Evolutionary conservation across 2,888 invertebrate species (phyloP), one percentile per base, ranked within the genome.

Genomic region (Zaprionus lineosus): DNA sequence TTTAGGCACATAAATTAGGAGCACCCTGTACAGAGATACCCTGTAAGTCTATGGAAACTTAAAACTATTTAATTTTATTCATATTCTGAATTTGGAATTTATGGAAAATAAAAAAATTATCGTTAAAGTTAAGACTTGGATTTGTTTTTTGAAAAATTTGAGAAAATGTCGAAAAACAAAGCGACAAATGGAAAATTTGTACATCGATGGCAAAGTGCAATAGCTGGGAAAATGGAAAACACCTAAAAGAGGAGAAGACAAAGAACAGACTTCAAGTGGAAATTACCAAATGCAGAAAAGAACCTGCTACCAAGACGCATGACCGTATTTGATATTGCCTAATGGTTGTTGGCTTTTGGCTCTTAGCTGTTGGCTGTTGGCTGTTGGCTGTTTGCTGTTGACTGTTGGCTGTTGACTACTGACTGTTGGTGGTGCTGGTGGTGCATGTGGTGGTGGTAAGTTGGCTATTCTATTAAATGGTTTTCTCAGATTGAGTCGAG

Each of bases 241-340:
- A n/a, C n/a, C n/a, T n/a, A n/a, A n/a, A n/a, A n/a, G 43, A 19
- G 31, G 7, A 39, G 26, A 15, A 28, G 37, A 50, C 43, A 52
- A 50, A 41, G 46, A 39, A 43, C 48, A 64, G 59, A 63, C 63
- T 39, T 66, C 62, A 64, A 73, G 63, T 64, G 65, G 61, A 65
- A 84, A 78, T 84, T 61, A 78, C 73, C 64, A 78, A 79, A 68
- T 55, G 64, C 53, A 74, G 78, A 62, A 82, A 69, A 83, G 76
- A 81, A 81, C 85, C 81, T 81, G 85, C 85, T 79, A 57, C 58
- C 64, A 73, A 74, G 66, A 67, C 70, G 64, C 69, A 82, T 79
- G 84, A 76, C 85, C 79, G 85, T 81, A 85, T 81, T 79, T 68
- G 81, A 76, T 64, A 79, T 79, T 66, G 79, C 74, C 79, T 78